Evolutionary conservation across 92 coral and sea anemone genomes (phyloP).

Genomic region (Palythoa grandiflora): DNA sequence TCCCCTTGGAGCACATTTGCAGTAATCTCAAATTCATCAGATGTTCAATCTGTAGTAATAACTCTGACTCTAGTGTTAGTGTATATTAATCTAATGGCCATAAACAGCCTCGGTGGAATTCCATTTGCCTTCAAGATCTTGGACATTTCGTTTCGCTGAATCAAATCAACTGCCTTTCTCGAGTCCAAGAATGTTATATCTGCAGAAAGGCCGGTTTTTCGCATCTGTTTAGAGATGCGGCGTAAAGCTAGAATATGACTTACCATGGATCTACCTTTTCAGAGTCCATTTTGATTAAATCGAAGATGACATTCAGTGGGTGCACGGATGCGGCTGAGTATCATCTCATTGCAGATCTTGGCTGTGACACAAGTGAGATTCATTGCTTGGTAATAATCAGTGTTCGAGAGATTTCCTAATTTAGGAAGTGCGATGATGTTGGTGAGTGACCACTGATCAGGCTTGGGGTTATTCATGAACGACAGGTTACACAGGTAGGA

Average conservation of each 20-base stretch:
- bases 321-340: constrained; percentile 30
- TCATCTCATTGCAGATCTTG: constrained; percentile 47
- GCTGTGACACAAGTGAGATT: constrained; percentile 23
- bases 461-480: constrained; percentile 31
- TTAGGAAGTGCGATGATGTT: constrained; percentile 50
- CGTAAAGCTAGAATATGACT: constrained; percentile 47
- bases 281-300: constrained; percentile 49
- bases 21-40: no score
- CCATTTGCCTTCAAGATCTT: constrained; percentile 52
- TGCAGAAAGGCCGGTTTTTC: constrained; percentile 28
- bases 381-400: constrained; percentile 50
- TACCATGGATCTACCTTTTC: constrained; percentile 15
- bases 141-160: constrained; percentile 52
- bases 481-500: constrained; percentile 27
- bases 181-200: constrained; percentile 54
- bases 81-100: no score
- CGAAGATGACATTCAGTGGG: constrained; percentile 23
- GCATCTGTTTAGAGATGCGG: constrained; percentile 49
- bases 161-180: constrained; percentile 65
- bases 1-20: no score
- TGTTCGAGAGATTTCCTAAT: constrained; percentile 39
- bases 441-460: constrained; percentile 51
- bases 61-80: no score
- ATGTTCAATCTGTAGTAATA: no score
- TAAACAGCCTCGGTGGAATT: constrained; percentile 1